Evolutionary conservation across 1,140 invertebrate genomes (phyloP).

Genomic region (Panagrolaimus sp.): DNA sequence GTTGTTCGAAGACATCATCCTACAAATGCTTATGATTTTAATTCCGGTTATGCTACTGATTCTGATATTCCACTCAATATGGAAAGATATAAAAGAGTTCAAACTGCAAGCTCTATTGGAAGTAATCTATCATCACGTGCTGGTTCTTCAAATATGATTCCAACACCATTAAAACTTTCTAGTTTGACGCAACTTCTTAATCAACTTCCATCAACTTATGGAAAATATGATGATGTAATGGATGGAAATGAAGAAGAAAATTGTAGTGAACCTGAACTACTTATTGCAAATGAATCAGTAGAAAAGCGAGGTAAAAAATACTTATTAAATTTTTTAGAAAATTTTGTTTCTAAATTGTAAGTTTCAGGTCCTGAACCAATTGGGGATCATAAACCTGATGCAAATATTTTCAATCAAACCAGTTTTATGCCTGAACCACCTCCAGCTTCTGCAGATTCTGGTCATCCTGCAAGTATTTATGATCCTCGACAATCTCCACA

Average conservation of each 20-base stretch:
- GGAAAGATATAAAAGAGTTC: neutral
- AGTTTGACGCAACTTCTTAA: neutral
- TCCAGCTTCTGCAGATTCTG: conserved; percentile 44
- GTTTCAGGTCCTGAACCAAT: conserved; percentile 11
- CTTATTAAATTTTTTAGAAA: no score
- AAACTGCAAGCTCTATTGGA: neutral
- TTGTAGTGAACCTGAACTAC: no score
- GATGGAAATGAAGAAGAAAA: no score
- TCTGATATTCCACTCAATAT: conserved; percentile 1
- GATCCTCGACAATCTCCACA: conserved; percentile 46
- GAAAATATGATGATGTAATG: no score
- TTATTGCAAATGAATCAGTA: no score
- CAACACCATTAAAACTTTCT: conserved; percentile 13
- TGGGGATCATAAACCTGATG: neutral
- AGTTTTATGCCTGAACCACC: conserved; percentile 31
- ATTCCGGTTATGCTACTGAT: conserved; percentile 5
- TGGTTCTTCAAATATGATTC: neutral
- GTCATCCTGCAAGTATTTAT: conserved; percentile 22
- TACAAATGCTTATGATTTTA: neutral
- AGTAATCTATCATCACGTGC: conserved; percentile 3
- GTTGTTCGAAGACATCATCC: neutral
- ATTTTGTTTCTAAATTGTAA: no score
- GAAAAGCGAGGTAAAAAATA: no score
- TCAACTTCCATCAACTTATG: neutral
- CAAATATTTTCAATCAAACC: neutral